Percentiles rank a stretch among this genome's conserved stretches.
phyloP scores from a whole-genome alignment of 2,797 vertebrate species.

The Dermochelys coriacea region DNA sequence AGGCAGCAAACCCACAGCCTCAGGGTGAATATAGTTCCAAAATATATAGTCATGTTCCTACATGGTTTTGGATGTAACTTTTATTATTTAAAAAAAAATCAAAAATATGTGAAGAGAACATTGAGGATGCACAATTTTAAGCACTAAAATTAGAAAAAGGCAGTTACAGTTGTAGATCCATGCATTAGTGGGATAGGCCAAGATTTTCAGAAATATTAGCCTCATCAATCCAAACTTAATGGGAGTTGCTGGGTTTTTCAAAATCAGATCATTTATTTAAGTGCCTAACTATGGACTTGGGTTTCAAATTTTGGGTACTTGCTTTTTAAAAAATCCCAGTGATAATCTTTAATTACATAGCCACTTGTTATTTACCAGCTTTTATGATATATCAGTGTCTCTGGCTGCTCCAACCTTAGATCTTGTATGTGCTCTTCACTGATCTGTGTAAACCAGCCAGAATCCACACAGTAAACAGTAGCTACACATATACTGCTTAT shows the following conservation, averaged over 20 bases:
- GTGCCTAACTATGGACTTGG: not conserved
- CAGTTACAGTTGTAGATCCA: too few species aligned
- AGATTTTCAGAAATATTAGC: not conserved
- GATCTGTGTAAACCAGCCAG: not conserved
- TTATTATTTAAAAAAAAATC: too few species aligned
- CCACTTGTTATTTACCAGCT: not conserved
- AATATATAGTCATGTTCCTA: not conserved
- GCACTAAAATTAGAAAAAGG: too few species aligned
- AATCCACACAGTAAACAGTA: not conserved
- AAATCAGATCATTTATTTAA: not conserved
- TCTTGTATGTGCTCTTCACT: not conserved
- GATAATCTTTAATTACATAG: not conserved
- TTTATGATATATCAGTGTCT: not conserved
- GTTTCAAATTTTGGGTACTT: not conserved
- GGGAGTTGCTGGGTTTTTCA: not conserved
- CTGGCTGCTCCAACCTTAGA: not conserved
- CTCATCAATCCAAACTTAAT: not conserved
- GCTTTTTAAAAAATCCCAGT: not conserved
- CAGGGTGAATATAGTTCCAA: not conserved
- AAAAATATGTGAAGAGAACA: too few species aligned
- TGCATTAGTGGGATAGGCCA: not conserved
- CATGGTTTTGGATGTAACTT: not conserved
- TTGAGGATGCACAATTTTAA: too few species aligned
- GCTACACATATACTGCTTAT: not conserved
- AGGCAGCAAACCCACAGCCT: not conserved